Percentiles rank a stretch among this genome's conserved stretches.
Evolutionary conservation across 2,797 vertebrate genomes (phyloP).

Genomic region (Ambastaia sidthimunki): DNA sequence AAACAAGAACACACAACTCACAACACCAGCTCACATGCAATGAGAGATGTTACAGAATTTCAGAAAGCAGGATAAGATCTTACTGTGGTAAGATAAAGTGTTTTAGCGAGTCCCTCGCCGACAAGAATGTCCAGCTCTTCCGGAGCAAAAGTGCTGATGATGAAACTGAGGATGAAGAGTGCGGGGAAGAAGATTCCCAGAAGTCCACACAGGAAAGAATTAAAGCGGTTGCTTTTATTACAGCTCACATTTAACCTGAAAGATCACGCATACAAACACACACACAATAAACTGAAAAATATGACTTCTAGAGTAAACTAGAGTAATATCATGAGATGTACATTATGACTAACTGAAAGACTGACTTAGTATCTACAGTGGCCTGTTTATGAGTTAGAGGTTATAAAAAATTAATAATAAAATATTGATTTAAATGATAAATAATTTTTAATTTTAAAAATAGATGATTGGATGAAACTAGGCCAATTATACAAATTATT

Average conservation of each 20-base stretch:
- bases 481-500: too few relatives aligned
- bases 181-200: slow-evolving; percentile 75
- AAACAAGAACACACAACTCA: slow-evolving; percentile 33
- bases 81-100: slow-evolving; percentile 65
- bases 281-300: neutral
- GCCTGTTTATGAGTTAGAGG: too few relatives aligned
- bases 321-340: neutral
- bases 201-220: slow-evolving; percentile 74
- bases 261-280: too few relatives aligned
- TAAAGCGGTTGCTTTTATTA: slow-evolving; percentile 73
- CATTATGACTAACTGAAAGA: neutral
- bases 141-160: slow-evolving; percentile 70
- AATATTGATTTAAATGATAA: too few relatives aligned
- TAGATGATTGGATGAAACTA: too few relatives aligned
- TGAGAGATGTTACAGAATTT: neutral
- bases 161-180: slow-evolving; percentile 77
- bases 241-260: slow-evolving; percentile 70
- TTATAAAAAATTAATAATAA: too few relatives aligned
- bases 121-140: slow-evolving; percentile 73
- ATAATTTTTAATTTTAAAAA: too few relatives aligned
- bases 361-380: too few relatives aligned
- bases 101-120: slow-evolving; percentile 69
- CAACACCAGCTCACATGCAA: neutral
- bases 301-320: neutral
- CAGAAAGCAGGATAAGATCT: neutral